Evolutionary conservation across 1,140 invertebrate genomes (phyloP).

Genomic region (Scaptomyza hsui): DNA sequence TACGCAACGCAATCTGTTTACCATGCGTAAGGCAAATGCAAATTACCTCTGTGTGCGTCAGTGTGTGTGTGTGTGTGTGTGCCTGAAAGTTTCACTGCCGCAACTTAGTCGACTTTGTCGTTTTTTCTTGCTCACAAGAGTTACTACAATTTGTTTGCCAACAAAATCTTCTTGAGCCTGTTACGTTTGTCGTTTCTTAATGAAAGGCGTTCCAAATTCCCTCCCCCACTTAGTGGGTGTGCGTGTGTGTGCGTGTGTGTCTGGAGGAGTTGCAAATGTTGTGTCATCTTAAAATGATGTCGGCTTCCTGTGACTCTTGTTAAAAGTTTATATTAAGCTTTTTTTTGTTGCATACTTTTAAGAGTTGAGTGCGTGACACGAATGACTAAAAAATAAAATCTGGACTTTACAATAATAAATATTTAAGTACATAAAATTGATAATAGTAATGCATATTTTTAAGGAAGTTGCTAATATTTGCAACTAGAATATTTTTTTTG

Average conservation of each 20-base stretch:
- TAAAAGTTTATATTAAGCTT: constrained; percentile 62
- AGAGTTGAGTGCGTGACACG: constrained; percentile 6
- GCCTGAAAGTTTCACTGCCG: constrained; percentile 59
- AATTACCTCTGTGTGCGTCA: constrained; percentile 58
- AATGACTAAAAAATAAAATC: not conserved
- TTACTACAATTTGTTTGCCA: constrained; percentile 73
- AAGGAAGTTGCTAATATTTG: no score
- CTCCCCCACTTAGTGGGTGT: not conserved
- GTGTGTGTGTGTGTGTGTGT: constrained; percentile 36
- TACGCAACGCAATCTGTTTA: constrained; percentile 47
- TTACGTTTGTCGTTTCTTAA: constrained; percentile 51
- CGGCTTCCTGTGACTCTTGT: constrained; percentile 45
- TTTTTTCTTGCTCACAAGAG: constrained; percentile 27
- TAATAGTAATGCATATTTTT: no score
- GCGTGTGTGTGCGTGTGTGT: no score
- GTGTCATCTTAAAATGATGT: constrained; percentile 57
- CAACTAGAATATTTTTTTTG: not conserved
- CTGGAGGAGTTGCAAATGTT: constrained; percentile 41
- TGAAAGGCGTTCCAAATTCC: constrained; percentile 38
- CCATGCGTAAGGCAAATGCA: constrained; percentile 56
- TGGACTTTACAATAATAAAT: not conserved
- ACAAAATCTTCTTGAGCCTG: constrained; percentile 50
- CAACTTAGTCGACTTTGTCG: constrained; percentile 59
- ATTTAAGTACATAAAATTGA: not conserved
- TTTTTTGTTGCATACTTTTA: constrained; percentile 13